phyloP scores from a whole-genome alignment of 2,797 vertebrate genomes.

The Zalophus californianus region DNA sequence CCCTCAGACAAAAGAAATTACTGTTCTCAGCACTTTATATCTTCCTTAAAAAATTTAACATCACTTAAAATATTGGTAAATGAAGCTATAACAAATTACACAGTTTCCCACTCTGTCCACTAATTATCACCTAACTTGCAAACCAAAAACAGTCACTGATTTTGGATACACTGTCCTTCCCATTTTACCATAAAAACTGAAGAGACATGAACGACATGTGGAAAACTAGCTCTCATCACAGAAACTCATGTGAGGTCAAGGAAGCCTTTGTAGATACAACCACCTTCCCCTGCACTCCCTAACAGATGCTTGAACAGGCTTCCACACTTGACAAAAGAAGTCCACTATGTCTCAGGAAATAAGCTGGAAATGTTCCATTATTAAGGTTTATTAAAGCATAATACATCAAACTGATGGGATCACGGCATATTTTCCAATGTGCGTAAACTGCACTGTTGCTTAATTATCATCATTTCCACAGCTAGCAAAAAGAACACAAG shows the following conservation, averaged over 20 bases:
- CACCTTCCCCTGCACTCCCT: constrained; percentile 50
- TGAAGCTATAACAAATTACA: not conserved
- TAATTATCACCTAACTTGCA: not conserved
- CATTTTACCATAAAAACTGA: constrained; percentile 51
- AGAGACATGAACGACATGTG: not conserved
- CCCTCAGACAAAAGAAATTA: not conserved
- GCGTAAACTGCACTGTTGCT: not conserved
- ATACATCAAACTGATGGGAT: not conserved
- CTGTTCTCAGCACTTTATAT: not conserved
- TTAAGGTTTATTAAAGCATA: constrained; percentile 29
- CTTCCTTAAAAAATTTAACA: not conserved
- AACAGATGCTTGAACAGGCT: constrained; percentile 6
- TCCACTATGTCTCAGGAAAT: constrained; percentile 61
- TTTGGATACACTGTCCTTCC: not conserved
- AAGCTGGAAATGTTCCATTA: constrained; percentile 65
- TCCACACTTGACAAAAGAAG: not conserved
- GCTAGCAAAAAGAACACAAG: not conserved
- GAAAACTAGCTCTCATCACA: constrained; percentile 14
- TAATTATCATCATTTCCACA: not conserved
- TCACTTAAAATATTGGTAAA: not conserved
- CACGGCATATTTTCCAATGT: not conserved
- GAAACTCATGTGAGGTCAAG: constrained; percentile 28
- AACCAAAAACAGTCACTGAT: not conserved
- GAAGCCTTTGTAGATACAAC: constrained; percentile 20
- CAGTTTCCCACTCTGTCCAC: not conserved